phyloP scores from a whole-genome alignment of 1,140 invertebrate genomes.

The Drosophila pallidifrons region DNA sequence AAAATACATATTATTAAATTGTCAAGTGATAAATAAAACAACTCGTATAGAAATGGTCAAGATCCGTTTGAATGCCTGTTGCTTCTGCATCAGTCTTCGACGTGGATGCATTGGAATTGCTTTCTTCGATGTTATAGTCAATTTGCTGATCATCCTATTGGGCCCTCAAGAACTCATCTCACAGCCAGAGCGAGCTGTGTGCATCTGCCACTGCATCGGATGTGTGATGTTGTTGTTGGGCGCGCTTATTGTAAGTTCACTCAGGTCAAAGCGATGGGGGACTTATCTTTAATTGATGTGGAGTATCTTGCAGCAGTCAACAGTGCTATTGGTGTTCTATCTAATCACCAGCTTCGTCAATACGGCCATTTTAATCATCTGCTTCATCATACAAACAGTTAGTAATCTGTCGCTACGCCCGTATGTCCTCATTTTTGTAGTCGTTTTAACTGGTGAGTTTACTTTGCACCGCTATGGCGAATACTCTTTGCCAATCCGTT shows the following conservation, averaged over 20 bases:
- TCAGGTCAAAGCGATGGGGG: background rate
- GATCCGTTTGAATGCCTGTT: conserved; percentile 31
- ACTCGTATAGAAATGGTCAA: conserved; percentile 12
- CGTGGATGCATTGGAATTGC: conserved; percentile 48
- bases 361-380: background rate
- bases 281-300: background rate
- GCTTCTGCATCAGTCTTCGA: conserved; percentile 48
- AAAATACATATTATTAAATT: conserved; percentile 19
- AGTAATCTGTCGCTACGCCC: background rate
- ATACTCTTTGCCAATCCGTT: background rate
- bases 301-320: conserved; percentile 36
- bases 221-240: conserved; percentile 53
- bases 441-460: conserved; percentile 37
- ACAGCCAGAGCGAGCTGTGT: conserved; percentile 52
- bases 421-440: background rate
- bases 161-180: background rate
- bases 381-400: background rate
- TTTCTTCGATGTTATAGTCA: conserved; percentile 27
- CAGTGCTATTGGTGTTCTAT: conserved; percentile 57
- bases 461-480: no score
- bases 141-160: conserved; percentile 21
- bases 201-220: conserved; percentile 64
- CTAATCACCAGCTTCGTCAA: conserved; percentile 63
- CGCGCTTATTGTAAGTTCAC: conserved; percentile 52
- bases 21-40: conserved; percentile 1